phyloP scores from a whole-genome alignment of 1,140 invertebrate species.

The Spodoptera frugiperda region DNA sequence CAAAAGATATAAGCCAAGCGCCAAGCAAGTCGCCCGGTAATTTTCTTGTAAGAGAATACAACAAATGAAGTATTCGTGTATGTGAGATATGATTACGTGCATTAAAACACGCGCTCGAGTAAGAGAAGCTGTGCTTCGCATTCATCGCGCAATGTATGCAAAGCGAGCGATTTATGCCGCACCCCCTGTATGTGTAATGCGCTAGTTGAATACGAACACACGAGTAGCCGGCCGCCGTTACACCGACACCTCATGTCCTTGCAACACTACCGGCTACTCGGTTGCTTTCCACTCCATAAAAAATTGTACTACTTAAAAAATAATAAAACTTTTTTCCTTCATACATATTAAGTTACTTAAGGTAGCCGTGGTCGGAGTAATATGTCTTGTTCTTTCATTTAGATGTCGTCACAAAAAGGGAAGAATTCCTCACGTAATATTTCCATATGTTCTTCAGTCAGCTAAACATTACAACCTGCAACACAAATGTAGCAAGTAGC shows the following conservation, averaged over 20 bases:
- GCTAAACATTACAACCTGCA: not conserved
- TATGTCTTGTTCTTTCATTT: too few relatives aligned
- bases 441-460: too few relatives aligned
- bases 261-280: not conserved
- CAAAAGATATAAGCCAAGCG: too few relatives aligned
- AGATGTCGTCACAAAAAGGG: too few relatives aligned
- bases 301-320: too few relatives aligned
- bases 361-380: too few relatives aligned
- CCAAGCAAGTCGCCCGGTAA: constrained; percentile 14
- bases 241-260: constrained; percentile 44
- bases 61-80: constrained; percentile 26
- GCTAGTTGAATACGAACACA: constrained; percentile 57
- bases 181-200: constrained; percentile 59
- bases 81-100: constrained; percentile 39
- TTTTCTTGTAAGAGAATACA: constrained; percentile 2
- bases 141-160: constrained; percentile 60
- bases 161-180: constrained; percentile 65
- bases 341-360: too few relatives aligned
- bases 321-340: too few relatives aligned
- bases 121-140: constrained; percentile 44
- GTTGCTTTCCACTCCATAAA: not conserved
- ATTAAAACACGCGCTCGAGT: constrained; percentile 46
- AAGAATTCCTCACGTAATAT: too few relatives aligned
- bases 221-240: constrained; percentile 41
- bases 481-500: not conserved